Evolutionary conservation across 2,888 invertebrate species (phyloP).

Genomic region (Thelaira solivaga): DNA sequence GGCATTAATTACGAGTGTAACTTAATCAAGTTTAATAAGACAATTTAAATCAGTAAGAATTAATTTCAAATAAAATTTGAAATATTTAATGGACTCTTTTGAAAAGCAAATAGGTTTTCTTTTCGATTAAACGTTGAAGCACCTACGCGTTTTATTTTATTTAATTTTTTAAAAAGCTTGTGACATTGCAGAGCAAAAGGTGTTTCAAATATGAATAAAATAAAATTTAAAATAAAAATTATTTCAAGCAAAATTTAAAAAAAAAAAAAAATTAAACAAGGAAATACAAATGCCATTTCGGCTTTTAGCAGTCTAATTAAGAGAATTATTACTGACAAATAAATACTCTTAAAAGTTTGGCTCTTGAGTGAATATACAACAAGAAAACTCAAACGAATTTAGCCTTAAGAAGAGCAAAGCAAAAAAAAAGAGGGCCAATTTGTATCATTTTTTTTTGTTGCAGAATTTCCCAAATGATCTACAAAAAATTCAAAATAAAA

Average conservation of each 20-base stretch:
- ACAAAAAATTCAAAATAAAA: no score
- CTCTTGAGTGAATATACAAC: constrained; percentile 15
- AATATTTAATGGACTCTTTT: background rate
- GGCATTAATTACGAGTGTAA: background rate
- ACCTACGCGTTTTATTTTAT: constrained; percentile 39
- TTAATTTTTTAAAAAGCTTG: constrained; percentile 5
- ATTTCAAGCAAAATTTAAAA: background rate
- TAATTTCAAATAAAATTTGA: background rate
- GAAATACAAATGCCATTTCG: background rate
- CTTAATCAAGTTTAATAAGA: background rate
- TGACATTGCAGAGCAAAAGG: constrained; percentile 53
- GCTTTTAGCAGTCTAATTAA: background rate
- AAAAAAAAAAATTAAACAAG: background rate
- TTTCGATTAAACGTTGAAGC: constrained; percentile 11
- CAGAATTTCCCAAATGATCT: background rate
- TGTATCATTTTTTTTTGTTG: no score
- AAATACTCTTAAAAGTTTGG: constrained; percentile 3
- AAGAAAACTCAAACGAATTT: background rate
- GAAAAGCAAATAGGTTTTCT: no score
- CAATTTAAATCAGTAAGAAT: background rate
- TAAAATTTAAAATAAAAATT: background rate
- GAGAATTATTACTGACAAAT: background rate
- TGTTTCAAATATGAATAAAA: background rate
- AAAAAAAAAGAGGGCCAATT: no score
- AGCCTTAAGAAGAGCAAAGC: no score